Evolutionary conservation across 2,797 vertebrate species (phyloP), one percentile per base, ranked within the genome.

Genomic region (Danio jaintianensis): DNA sequence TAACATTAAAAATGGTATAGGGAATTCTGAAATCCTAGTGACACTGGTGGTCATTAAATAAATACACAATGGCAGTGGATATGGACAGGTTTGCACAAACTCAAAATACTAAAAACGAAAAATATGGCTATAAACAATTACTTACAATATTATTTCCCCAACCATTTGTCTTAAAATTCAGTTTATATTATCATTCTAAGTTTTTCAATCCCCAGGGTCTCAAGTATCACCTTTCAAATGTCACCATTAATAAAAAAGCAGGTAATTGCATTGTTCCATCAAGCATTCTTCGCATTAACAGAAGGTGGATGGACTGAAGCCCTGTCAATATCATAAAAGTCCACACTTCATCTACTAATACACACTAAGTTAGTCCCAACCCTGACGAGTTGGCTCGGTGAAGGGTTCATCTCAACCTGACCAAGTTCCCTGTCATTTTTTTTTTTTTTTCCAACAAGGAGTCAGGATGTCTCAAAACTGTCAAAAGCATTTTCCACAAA

Each of bases 401-500:
- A 93, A 93, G 91, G 87, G 89, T 88, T 87, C 89, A 90, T 93
- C 92, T 90, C 89, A 89, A 93, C 93, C 88, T 90, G 90, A 91
- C 91, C 93, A 91, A 92, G 91, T 91, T 90, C 85, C 88, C 88
- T 89, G 85, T 90, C 88, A 84, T 89, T 88, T 84, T 89, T 55
- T 85, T 89, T 88, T 84, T 89, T 55, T 85, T 89, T 75, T 78
- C 29, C 82, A 79, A 90, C 88, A 88, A 93, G 84, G 80, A 88
- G 82, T 89, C 87, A 90, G 92, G 92, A 93, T 88, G 90, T 93
- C 92, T 94, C 91, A 86, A 92, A 92, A 94, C 93, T 94, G 94
- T 95, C 94, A 94, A 90, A 94, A 93, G 92, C 93, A 94, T 95
- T 95, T 94, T 94, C 90, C 92, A 92, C 90, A 87, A 91, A 93